Evolutionary conservation across 2,888 invertebrate species (phyloP).

Genomic region (Mamestra brassicae): DNA sequence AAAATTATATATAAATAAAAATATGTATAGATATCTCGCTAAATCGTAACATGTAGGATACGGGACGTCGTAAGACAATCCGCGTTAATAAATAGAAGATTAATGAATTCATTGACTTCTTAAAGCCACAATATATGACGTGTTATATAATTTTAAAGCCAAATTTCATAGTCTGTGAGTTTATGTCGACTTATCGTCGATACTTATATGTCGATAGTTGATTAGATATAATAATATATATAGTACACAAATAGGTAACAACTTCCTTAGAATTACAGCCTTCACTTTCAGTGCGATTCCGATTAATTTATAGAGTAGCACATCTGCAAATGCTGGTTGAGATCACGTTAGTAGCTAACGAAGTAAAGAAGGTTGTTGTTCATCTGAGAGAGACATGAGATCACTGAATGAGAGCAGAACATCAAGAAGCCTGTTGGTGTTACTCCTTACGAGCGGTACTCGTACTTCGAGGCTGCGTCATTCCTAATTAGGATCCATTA

Average conservation of each 20-base stretch:
- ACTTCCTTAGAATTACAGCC: conserved; percentile 87
- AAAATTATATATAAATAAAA: conserved; percentile 88
- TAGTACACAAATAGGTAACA: conserved; percentile 89
- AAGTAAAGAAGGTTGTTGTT: conserved; percentile 45
- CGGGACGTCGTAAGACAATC: conserved; percentile 70
- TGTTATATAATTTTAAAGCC: conserved; percentile 90
- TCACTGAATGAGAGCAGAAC: conserved; percentile 30
- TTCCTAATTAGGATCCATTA: conserved; percentile 74
- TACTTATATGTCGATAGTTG: conserved; percentile 88
- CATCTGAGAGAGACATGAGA: conserved; percentile 36
- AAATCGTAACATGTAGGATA: conserved; percentile 83
- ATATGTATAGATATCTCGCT: conserved; percentile 85
- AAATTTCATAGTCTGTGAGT: conserved; percentile 91
- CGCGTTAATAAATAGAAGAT: conserved; percentile 84
- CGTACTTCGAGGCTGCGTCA: conserved; percentile 65
- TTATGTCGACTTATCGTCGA: conserved; percentile 87
- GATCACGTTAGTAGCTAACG: conserved; percentile 48
- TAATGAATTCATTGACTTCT: conserved; percentile 87
- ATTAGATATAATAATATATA: conserved; percentile 86
- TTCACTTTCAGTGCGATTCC: conserved; percentile 76
- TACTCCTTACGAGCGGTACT: conserved; percentile 27
- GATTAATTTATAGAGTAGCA: conserved; percentile 61
- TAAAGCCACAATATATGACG: conserved; percentile 87
- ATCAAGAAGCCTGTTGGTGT: conserved; percentile 49
- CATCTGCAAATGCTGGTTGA: conserved; percentile 53